These are phyloP conservation scores for Xiphorhynchus elegans DNA, from an alignment of 2,113 vertebrate species.

Conservation along the genomic window DNA sequence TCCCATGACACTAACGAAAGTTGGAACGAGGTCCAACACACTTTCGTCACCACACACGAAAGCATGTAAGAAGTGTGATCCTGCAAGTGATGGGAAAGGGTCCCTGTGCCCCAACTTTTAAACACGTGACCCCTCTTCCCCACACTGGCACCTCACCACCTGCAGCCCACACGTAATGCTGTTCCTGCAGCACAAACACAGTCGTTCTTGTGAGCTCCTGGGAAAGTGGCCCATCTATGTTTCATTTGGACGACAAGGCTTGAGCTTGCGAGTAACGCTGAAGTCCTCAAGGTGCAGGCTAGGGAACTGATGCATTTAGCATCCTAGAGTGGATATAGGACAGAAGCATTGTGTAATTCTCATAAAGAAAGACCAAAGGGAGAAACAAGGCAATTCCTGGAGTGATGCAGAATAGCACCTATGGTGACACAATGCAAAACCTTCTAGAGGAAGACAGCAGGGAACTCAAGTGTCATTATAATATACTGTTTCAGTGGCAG, in stretches of 20 bases:
- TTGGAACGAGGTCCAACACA: slow-evolving; percentile 75
- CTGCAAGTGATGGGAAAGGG: neutral
- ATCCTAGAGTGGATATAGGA: neutral
- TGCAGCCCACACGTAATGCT: accelerated
- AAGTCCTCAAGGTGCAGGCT: neutral
- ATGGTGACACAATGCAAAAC: neutral
- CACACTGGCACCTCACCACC: accelerated
- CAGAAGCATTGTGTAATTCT: neutral
- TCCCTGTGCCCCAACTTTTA: neutral
- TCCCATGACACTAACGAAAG: slow-evolving; percentile 79
- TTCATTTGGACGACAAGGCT: neutral
- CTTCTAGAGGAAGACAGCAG: neutral
- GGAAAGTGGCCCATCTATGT: accelerated
- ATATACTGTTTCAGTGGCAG: neutral
- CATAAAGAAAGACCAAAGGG: neutral
- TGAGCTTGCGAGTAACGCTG: neutral
- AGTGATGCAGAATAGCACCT: neutral
- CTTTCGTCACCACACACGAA: slow-evolving; percentile 68
- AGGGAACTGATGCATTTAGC: neutral
- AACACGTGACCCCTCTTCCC: neutral
- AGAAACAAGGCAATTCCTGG: neutral
- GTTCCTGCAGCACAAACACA: neutral
- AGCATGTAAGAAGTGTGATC: slow-evolving; percentile 80
- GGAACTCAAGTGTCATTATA: neutral
- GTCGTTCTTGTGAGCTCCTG: neutral